These are phyloP conservation scores for Pipa parva DNA, from an alignment of 2,113 vertebrate species.

Conservation along the genomic window DNA sequence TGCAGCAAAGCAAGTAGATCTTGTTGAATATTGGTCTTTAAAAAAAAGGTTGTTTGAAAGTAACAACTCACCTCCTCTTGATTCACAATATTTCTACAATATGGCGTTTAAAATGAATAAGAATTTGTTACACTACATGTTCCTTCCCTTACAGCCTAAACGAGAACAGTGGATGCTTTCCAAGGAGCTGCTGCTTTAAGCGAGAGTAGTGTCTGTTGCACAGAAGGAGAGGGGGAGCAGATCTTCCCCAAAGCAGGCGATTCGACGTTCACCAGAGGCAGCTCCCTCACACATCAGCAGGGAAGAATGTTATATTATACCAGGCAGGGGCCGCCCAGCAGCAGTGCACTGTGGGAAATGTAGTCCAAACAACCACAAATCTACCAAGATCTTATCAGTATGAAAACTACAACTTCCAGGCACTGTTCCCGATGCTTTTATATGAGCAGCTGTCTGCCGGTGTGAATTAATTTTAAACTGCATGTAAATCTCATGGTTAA, in stretches of 20 bases:
- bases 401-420: conserved; percentile 6
- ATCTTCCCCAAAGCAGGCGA: not conserved
- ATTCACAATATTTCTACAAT: conserved; percentile 11
- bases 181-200: conserved; percentile 40
- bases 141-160: not conserved
- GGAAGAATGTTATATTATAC: conserved; percentile 25
- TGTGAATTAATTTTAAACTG: not conserved
- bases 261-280: conserved; percentile 21
- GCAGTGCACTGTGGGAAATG: conserved; percentile 45
- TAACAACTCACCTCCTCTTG: conserved; percentile 34
- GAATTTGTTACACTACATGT: conserved; percentile 9
- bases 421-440: not conserved
- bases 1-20: too few relatives aligned
- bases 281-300: conserved; percentile 40
- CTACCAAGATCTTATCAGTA: not conserved
- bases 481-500: too few relatives aligned
- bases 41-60: not conserved
- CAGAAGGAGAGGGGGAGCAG: conserved; percentile 36
- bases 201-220: conserved; percentile 14
- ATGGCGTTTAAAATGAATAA: conserved; percentile 31
- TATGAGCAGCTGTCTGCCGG: not conserved
- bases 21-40: too few relatives aligned
- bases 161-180: not conserved
- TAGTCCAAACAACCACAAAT: conserved; percentile 25
- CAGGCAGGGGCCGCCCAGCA: conserved; percentile 13